Conservation (phyloP, 2,888 invertebrate species). For the Augiades crinisus region DNA sequence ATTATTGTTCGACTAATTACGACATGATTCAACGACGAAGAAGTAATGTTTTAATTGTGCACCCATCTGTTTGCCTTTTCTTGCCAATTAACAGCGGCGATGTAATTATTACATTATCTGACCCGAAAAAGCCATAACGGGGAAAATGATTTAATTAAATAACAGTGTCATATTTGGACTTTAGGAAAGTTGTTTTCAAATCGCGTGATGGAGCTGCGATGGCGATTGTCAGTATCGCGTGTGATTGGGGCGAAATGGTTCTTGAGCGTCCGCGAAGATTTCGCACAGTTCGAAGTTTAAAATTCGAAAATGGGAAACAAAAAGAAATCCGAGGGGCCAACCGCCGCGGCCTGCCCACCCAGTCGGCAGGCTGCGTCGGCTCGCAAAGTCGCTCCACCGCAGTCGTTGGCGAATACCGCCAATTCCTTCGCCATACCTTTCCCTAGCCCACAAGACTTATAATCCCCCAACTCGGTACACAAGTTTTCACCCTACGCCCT, state of each 20-base stretch:
- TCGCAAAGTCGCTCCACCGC: slow-evolving; percentile 62
- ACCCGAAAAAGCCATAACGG: slow-evolving; percentile 28
- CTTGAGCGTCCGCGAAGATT: slow-evolving; percentile 39
- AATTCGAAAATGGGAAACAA: slow-evolving; percentile 62
- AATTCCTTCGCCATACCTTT: slow-evolving; percentile 67
- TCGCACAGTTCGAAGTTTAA: slow-evolving; percentile 54
- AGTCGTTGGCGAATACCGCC: slow-evolving; percentile 77
- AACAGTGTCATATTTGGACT: slow-evolving; percentile 15
- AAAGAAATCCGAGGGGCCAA: slow-evolving; percentile 59
- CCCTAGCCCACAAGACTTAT: slow-evolving; percentile 58
- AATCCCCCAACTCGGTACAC: slow-evolving; percentile 33
- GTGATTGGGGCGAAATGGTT: slow-evolving; percentile 35
- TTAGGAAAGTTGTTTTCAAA: slow-evolving; percentile 26
- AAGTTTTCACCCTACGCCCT: slow-evolving; percentile 44
- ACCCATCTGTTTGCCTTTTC: slow-evolving; percentile 57
- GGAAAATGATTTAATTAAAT: slow-evolving; percentile 34
- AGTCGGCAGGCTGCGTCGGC: slow-evolving; percentile 54
- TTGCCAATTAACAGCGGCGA: slow-evolving; percentile 55
- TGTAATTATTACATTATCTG: slow-evolving; percentile 63
- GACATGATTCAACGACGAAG: slow-evolving; percentile 67
- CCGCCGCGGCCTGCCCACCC: slow-evolving; percentile 72
- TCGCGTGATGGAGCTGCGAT: slow-evolving; percentile 43
- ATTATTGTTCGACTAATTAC: slow-evolving; percentile 72
- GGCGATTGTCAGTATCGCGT: slow-evolving; percentile 46
- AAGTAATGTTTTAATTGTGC: slow-evolving; percentile 78